These are phyloP conservation scores for Tenualosa thibaudeaui DNA, from an alignment of 2,797 vertebrate species.

Conservation along the genomic window DNA sequence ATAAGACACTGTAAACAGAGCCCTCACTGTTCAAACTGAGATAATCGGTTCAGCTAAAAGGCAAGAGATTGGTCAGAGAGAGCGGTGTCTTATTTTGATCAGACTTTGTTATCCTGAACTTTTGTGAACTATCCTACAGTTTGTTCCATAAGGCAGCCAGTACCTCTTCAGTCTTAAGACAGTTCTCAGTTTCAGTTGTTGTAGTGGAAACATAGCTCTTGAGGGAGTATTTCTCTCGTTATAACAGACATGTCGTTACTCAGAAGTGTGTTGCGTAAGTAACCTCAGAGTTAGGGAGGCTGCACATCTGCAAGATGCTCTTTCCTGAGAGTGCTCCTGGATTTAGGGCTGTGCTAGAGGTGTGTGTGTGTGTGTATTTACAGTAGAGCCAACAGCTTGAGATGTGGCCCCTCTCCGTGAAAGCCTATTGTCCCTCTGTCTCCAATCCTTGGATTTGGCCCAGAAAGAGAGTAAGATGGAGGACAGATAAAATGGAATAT, in stretches of 20 bases:
- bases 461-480: constrained; percentile 22
- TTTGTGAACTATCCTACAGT: neutral
- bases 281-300: neutral
- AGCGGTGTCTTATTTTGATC: neutral
- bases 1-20: neutral
- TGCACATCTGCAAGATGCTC: constrained; percentile 1
- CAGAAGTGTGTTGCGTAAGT: neutral
- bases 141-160: neutral
- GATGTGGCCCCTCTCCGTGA: constrained; percentile 27
- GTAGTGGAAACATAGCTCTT: neutral
- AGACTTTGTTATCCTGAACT: neutral
- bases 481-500: constrained; percentile 36
- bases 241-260: constrained; percentile 6
- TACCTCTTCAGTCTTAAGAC: neutral
- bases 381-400: constrained; percentile 44
- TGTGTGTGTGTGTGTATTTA: neutral
- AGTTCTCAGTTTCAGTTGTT: neutral
- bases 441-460: constrained; percentile 42
- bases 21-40: neutral
- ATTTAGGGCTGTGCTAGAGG: neutral
- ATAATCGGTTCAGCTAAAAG: neutral
- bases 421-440: constrained; percentile 34
- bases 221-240: neutral
- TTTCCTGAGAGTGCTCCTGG: neutral
- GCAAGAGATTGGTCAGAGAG: neutral